These are phyloP conservation scores for Coreius guichenoti DNA, from an alignment of 2,797 vertebrate genomes.

Conservation along the genomic window DNA sequence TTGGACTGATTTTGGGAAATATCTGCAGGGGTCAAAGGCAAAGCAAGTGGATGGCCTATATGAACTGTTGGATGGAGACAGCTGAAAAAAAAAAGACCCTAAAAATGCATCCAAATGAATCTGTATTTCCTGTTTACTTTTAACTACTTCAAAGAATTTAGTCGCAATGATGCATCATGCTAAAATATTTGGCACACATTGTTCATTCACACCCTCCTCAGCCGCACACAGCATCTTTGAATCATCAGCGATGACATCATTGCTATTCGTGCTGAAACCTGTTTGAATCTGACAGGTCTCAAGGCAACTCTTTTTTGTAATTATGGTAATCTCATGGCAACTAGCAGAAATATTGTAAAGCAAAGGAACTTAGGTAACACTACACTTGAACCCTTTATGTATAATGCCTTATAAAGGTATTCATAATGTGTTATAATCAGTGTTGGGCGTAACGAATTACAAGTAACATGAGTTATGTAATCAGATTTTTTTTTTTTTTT, in stretches of 20 bases:
- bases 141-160: constrained; percentile 8
- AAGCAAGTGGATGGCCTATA: constrained; percentile 27
- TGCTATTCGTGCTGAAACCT: constrained; percentile 21
- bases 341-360: not conserved
- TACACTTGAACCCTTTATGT: not conserved
- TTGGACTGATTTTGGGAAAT: constrained; percentile 46
- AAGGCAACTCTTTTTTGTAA: constrained; percentile 1
- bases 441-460: not conserved
- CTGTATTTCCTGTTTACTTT: constrained; percentile 10
- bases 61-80: not conserved
- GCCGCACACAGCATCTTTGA: constrained; percentile 20
- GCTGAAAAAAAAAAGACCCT: not conserved
- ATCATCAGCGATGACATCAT: constrained; percentile 41
- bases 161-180: constrained; percentile 4
- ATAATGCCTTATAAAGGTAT: not conserved
- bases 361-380: not conserved
- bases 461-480: not conserved
- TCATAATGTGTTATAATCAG: not conserved
- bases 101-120: not conserved
- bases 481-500: too few species aligned
- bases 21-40: constrained; percentile 47
- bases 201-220: not conserved
- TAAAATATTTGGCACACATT: not conserved
- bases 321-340: not conserved
- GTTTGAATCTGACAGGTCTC: constrained; percentile 25